Percentiles rank a stretch among this genome's conserved stretches.
Evolutionary conservation across 1,140 invertebrate genomes (phyloP).

Genomic region (Triops cancriformis): DNA sequence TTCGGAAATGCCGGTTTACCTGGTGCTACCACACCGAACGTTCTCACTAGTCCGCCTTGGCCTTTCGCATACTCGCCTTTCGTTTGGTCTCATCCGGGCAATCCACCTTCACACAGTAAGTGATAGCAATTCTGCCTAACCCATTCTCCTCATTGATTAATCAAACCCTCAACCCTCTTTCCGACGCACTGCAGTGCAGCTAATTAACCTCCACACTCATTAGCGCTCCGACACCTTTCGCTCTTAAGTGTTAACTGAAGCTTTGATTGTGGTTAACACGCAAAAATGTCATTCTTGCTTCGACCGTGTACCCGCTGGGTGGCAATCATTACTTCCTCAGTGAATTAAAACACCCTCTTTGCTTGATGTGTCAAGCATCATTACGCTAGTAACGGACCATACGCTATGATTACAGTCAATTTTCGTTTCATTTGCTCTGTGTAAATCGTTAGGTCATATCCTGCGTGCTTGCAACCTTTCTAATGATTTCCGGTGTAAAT

Average conservation of each 20-base stretch:
- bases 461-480: no score
- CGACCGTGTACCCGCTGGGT: neutral
- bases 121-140: neutral
- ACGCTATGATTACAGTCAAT: no score
- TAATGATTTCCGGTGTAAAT: no score
- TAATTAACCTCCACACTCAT: neutral
- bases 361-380: neutral
- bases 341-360: neutral
- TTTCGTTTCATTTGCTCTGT: no score
- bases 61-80: neutral
- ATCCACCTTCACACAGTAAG: constrained; percentile 13
- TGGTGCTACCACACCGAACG: neutral
- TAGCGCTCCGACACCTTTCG: neutral
- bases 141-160: neutral
- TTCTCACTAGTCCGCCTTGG: neutral
- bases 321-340: neutral
- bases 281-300: neutral
- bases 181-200: neutral
- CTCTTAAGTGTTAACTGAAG: neutral
- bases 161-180: neutral
- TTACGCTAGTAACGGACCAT: neutral
- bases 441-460: no score
- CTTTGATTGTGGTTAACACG: neutral
- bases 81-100: neutral
- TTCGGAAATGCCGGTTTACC: neutral